Evolutionary conservation across 1,140 invertebrate species (phyloP), one percentile per base, ranked within the genome.

Genomic region (Drosophila funebris): DNA sequence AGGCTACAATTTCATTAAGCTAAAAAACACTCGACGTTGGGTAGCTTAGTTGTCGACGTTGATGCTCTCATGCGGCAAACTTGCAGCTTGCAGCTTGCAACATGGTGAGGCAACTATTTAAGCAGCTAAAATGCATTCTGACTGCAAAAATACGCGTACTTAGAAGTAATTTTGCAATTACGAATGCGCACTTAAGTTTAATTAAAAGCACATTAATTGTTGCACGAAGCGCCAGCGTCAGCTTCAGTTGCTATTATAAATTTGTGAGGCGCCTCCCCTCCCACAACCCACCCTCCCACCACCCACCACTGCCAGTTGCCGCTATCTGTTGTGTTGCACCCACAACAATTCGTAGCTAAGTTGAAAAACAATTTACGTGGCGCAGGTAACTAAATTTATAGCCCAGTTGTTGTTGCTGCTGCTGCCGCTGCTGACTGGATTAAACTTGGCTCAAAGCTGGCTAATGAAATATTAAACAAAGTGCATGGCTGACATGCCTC

Each of bases 201-300:
- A 88, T 88, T 88, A 88, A 88, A 88, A 79, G 76, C 70, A 74
- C 78, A 88, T 88, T 88, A 88, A 88, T 88, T 88, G 83, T 88
- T 78, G 76, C 64, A 33, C 41, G 74, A 74, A 71, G 74, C 37
- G 53, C 36, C 44, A 69, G 57, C 52, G 54, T 52, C 58, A 62
- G 44, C 43, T 58, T 39, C 39, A 48, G 43, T n/a, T n/a, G 11
- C 69, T 48, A 39, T 43, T 72, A 70, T 82, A 82, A 82, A 82
- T 79, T 76, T 76, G 60, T 27, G 20, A 33, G 20, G 5, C 46
- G 39, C 24, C 22, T 16, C 9, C 14, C 13, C 13, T n/a, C 22
- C 1, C 2, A 0, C 2, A 13, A 6, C 18, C 4, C 20, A 2
- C 9, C 2, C 52, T 37, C 16, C 6, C 3, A 5, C 31, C 20